Evolutionary conservation across 92 coral and sea anemone species (phyloP), one percentile per base, ranked within the genome.

Genomic region (Zoanthus sansibaricus): DNA sequence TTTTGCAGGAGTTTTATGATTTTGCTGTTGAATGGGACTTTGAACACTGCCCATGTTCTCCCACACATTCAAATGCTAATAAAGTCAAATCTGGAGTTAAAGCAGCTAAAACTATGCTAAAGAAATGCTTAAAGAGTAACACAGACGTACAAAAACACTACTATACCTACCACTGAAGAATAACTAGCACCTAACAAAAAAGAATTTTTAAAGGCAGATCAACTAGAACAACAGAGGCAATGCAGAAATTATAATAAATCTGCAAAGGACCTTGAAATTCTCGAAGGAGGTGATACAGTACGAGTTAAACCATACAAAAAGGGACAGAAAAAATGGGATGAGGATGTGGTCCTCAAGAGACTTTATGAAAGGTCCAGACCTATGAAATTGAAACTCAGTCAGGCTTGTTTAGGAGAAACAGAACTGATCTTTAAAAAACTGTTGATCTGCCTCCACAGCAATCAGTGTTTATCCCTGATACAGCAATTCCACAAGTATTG

Each of bases 1-100:
- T 25, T 32, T 42, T 79, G 5, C 17, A 51, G 64, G 87, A 83
- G 66, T 71, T 83, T 59, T 20, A 69, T 30, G 67, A 68, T n/a
- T 83, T 83, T 71, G 79, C 87, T 69, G 62, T 70, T 25, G 14
- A 11, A 7, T 83, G 79, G 87, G 87, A 70, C 20, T 83, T 71
- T 83, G 87, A 83, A 69, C 79, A 83, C 21, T 69, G 49, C 48
- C 78, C 51, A 9, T 83, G 69, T 1, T 7, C 87, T 25, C 87
- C 78, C 16, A 42, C 52, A 31, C 78, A 70, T 71, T 64, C 79
- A 17, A 83, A 83, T 69, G 87, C 87, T 1, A 83, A 83, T 71
- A 83, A 83, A 51, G 87, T 76, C 0, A 54, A 83, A 46, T 49
- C 79, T 18, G 87, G 87, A 0, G 71, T 83, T 9, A 83, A 83